Conservation (phyloP, 2,888 invertebrate species). For the Syrphus vitripennis region DNA sequence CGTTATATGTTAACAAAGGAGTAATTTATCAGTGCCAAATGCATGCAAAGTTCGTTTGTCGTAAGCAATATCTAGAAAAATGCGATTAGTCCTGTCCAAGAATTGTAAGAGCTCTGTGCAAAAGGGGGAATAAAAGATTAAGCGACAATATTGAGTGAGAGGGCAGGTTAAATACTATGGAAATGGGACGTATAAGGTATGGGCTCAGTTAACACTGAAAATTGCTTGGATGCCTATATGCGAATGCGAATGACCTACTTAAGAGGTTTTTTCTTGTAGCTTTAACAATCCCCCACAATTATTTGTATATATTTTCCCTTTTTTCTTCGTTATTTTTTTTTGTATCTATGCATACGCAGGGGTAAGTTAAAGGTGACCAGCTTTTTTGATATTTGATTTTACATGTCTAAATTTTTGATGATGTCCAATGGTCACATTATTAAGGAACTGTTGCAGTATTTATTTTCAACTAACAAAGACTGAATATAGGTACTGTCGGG, state of each 20-base stretch:
- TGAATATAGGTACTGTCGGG: too few relatives aligned
- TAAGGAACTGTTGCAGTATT: too few relatives aligned
- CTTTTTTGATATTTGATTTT: background rate
- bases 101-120: background rate
- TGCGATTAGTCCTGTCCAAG: slow-evolving; percentile 51
- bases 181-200: background rate
- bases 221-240: slow-evolving; percentile 46
- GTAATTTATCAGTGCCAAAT: slow-evolving; percentile 69
- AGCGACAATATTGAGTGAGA: slow-evolving; percentile 18
- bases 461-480: too few relatives aligned
- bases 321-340: slow-evolving; percentile 14
- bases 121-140: slow-evolving; percentile 10
- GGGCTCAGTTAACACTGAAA: slow-evolving; percentile 37
- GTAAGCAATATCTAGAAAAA: slow-evolving; percentile 48
- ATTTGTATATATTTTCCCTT: slow-evolving; percentile 29
- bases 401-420: too few relatives aligned
- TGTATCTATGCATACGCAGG: slow-evolving; percentile 43
- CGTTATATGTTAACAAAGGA: slow-evolving; percentile 54
- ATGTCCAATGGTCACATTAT: too few relatives aligned
- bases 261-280: slow-evolving; percentile 37
- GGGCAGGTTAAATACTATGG: slow-evolving; percentile 3
- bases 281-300: slow-evolving; percentile 21
- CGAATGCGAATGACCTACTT: slow-evolving; percentile 69
- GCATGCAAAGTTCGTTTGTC: slow-evolving; percentile 54
- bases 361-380: slow-evolving; percentile 25